Percentiles rank a stretch among this genome's conserved stretches.
phyloP scores from a whole-genome alignment of 2,797 vertebrate genomes.

The Balearica regulorum region DNA sequence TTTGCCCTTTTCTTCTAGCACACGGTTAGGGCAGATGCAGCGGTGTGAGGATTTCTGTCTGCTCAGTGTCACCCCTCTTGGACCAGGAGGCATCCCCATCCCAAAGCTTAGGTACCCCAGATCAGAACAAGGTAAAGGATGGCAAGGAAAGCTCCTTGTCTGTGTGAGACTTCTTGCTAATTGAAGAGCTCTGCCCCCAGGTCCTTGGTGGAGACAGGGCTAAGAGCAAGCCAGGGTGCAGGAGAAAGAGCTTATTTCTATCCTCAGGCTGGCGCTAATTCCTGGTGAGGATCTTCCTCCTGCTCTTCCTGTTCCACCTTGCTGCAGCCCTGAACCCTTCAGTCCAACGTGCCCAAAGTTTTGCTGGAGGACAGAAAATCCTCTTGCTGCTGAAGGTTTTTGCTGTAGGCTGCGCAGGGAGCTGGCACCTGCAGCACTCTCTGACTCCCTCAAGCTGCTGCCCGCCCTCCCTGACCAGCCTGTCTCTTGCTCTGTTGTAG shows the following conservation, averaged over 20 bases:
- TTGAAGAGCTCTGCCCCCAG: background rate
- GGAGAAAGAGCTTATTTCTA: background rate
- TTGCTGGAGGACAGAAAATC: background rate
- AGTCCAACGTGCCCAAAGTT: accelerated
- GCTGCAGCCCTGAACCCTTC: background rate
- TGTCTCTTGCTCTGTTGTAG: slow-evolving; percentile 51
- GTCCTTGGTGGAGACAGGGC: no score
- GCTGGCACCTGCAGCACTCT: background rate
- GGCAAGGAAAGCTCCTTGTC: no score
- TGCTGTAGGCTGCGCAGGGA: background rate
- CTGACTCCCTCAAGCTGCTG: background rate
- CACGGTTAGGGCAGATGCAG: accelerated
- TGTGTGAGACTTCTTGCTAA: accelerated
- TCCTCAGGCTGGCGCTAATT: background rate
- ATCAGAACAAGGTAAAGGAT: background rate
- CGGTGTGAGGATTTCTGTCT: background rate
- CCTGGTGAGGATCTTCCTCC: background rate
- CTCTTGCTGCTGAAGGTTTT: background rate
- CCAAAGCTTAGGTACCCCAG: background rate
- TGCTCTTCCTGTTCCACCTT: background rate
- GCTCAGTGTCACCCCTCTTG: background rate
- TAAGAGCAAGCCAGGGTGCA: background rate
- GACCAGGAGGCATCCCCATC: background rate
- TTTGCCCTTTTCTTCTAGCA: no score
- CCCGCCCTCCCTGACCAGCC: background rate